Conservation (phyloP, 2,888 invertebrate species). For the Himalopsyche japonica region DNA sequence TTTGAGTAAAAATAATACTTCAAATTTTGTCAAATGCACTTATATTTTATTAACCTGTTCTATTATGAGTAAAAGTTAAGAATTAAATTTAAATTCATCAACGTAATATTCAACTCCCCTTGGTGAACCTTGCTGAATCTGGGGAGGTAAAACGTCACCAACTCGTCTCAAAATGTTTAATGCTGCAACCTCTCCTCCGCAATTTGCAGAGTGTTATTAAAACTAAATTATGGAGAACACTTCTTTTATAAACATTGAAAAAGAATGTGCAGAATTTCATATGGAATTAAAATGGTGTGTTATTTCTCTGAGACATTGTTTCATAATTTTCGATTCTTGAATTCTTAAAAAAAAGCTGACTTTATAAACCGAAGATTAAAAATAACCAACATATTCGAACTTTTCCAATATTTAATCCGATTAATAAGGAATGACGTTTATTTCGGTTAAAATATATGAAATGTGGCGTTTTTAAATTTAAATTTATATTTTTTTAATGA, state of each 20-base stretch:
- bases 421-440: no score
- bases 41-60: no score
- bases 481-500: no score
- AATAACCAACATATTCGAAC: no score
- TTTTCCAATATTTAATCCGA: no score
- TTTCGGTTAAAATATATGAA: no score
- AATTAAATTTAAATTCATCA: not conserved
- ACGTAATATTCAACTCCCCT: not conserved
- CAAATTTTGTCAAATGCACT: no score
- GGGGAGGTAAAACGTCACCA: not conserved
- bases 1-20: no score
- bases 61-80: no score
- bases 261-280: not conserved
- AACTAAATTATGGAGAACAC: constrained; percentile 25
- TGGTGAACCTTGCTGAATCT: not conserved
- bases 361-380: no score
- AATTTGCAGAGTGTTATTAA: constrained; percentile 29
- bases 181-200: not conserved
- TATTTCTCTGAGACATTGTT: not conserved
- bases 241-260: constrained; percentile 29
- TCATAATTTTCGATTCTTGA: not conserved
- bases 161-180: not conserved
- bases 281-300: not conserved
- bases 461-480: no score
- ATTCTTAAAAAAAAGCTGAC: no score